Evolutionary conservation across 2,888 invertebrate genomes (phyloP).

Genomic region (Eupelmus urozonus): DNA sequence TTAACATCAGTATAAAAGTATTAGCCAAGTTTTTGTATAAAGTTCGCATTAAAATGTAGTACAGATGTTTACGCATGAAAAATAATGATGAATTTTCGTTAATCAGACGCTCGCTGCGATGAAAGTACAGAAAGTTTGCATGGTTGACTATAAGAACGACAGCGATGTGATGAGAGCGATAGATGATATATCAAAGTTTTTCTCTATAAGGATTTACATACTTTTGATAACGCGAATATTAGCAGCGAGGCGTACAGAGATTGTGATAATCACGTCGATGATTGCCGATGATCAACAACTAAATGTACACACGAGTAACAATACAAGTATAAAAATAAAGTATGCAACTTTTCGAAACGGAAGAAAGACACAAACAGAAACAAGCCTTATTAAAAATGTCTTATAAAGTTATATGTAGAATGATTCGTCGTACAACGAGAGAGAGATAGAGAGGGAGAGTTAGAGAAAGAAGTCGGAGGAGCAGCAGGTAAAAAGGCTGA

Average conservation of each 20-base stretch:
- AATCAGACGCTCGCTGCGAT: conserved; percentile 10
- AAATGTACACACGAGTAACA: conserved; percentile 4
- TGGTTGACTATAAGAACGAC: too few relatives aligned
- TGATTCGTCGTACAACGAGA: background rate
- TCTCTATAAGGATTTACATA: too few relatives aligned
- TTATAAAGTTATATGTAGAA: background rate
- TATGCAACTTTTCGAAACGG: background rate
- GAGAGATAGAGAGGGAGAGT: background rate
- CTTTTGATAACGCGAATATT: background rate
- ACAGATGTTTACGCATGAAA: background rate
- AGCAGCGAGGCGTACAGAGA: conserved; percentile 43
- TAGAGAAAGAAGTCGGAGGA: background rate
- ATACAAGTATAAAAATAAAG: conserved; percentile 4
- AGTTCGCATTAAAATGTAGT: conserved; percentile 44
- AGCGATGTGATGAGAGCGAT: too few relatives aligned
- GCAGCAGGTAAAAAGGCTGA: too few relatives aligned
- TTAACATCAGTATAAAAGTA: conserved; percentile 57
- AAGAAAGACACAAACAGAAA: conserved; percentile 15
- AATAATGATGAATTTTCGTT: too few relatives aligned
- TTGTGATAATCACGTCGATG: background rate
- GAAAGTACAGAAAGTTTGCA: too few relatives aligned
- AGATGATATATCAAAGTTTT: too few relatives aligned
- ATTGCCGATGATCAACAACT: conserved; percentile 14
- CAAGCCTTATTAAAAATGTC: conserved; percentile 14
- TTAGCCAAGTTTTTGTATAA: conserved; percentile 51